Evolutionary conservation across 2,797 vertebrate genomes (phyloP).

Genomic region (Australoheros facetus): DNA sequence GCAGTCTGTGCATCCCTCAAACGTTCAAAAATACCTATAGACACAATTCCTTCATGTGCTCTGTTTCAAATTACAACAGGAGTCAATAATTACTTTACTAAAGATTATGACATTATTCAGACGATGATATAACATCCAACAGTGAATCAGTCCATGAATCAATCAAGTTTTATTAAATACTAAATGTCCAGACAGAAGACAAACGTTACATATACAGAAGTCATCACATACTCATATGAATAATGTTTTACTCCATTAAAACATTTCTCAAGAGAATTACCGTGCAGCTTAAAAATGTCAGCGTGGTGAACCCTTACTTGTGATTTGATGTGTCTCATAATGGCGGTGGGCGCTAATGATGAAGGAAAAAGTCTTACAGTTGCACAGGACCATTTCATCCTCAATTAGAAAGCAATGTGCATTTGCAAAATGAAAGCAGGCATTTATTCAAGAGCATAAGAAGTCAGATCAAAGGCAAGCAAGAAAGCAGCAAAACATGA

Average conservation of each 20-base stretch:
- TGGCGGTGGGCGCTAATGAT: constrained; percentile 37
- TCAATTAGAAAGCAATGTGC: constrained; percentile 65
- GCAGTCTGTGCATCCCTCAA: neutral
- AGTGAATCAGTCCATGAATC: neutral
- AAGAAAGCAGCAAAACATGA: constrained; percentile 48
- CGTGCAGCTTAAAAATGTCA: neutral
- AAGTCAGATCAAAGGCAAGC: constrained; percentile 59
- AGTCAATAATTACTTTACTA: neutral
- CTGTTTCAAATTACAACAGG: neutral
- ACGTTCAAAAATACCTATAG: neutral
- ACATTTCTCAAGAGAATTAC: neutral
- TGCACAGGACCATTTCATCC: constrained; percentile 45
- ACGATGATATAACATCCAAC: neutral
- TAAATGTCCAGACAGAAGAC: neutral
- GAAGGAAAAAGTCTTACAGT: constrained; percentile 30
- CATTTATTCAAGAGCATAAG: constrained; percentile 59
- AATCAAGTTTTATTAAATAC: neutral
- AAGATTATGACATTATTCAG: neutral
- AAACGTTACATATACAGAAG: neutral
- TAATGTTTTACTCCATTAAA: neutral
- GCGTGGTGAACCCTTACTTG: constrained; percentile 1
- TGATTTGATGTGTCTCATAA: constrained; percentile 39
- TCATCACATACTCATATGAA: neutral
- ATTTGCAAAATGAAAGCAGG: constrained; percentile 62
- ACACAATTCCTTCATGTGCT: neutral